Evolutionary conservation across 2,113 vertebrate genomes (phyloP).

Genomic region (Henicopernis longicauda): DNA sequence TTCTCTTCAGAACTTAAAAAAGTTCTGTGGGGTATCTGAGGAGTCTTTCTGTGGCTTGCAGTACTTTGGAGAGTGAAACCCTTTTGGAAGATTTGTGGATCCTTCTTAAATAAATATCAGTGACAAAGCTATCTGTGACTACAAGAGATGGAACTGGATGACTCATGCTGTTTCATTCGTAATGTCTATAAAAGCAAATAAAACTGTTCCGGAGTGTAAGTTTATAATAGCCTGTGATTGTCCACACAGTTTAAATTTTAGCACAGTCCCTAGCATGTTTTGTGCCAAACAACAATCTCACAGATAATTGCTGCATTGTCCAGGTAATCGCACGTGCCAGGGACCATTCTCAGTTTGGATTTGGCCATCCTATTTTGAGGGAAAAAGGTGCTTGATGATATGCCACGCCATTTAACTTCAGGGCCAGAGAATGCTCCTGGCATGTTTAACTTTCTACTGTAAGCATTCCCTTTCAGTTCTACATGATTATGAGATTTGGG

Average conservation of each 20-base stretch:
- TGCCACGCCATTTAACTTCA: background rate
- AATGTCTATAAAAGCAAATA: background rate
- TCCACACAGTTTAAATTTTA: background rate
- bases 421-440: background rate
- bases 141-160: background rate
- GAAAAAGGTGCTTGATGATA: background rate
- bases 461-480: background rate
- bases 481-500: background rate
- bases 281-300: background rate
- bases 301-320: background rate
- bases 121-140: background rate
- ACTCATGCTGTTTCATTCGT: background rate
- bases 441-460: background rate
- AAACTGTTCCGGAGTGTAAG: background rate
- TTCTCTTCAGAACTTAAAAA: background rate
- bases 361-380: background rate
- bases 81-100: background rate
- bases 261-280: background rate
- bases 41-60: background rate
- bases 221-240: background rate
- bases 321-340: background rate
- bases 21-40: background rate
- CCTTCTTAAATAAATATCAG: background rate
- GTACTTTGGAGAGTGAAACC: background rate
- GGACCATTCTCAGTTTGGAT: background rate